Evolutionary conservation across 2,113 vertebrate species (phyloP), one percentile per base, ranked within the genome.

Genomic region (Scolopax mira): DNA sequence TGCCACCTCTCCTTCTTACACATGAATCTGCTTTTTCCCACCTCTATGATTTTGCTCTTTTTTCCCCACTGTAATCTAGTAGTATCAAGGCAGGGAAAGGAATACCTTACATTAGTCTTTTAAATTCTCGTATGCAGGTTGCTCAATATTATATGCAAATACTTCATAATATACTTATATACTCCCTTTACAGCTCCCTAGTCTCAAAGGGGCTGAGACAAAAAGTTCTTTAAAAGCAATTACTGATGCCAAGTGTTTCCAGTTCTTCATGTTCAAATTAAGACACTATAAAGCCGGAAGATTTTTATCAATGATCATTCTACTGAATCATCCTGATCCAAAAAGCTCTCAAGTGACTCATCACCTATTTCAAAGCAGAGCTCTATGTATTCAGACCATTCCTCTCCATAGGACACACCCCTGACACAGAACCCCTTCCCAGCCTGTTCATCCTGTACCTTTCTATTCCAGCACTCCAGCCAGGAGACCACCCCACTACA

Each of bases 401-500:
- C 24, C 54, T 60, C 28, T 73, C 28, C 2, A 24, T 3, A 23
- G 35, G 21, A 42, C 1, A 3, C 15, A 6, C 3, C 48, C 18
- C 13, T 10, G 3, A 48, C 41, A 8, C 1, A 0, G 1, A 8
- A 37, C 18, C n/a, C 9, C 28, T 37, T 62, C 49, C 72, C 73
- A 64, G 23, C 2, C 37, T 30, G 7, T 33, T 46, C 24, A n/a
- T 44, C 24, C 61, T 72, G 18, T 46, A 70, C 8, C 54, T 35
- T 22, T 5, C 44, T 8, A 31, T 16, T 22, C 24, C 54, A 25
- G 25, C 15, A 23, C 35, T 58, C 16, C 46, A 89, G 60, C 3
- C 73, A 79, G 10, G 24, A 60, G 10, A 16, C 7, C 25, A 61
- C 4, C 22, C 41, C 31, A 19, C 39, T 5, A 9, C 27, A 42